Percentiles rank a stretch among this genome's conserved stretches.
phyloP scores from a whole-genome alignment of 2,113 vertebrate genomes.

The Gasterosteus aculeatus region DNA sequence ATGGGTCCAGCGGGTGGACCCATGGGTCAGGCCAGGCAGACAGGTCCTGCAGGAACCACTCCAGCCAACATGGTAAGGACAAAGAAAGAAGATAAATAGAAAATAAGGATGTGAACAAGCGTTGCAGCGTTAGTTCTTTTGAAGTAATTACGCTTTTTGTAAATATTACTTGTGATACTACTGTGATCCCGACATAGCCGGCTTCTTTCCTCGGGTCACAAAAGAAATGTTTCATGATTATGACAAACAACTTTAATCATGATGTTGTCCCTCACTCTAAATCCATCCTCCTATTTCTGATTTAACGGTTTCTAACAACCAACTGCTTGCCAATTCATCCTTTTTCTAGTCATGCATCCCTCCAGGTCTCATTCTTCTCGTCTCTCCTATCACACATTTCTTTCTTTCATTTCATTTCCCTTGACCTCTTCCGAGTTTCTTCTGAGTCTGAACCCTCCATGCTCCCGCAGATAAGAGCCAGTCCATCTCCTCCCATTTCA shows the following conservation, averaged over 20 bases:
- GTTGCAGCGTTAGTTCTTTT: background rate
- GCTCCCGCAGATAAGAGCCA: constrained; percentile 33
- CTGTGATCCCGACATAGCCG: background rate
- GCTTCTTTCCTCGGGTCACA: background rate
- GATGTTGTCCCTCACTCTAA: background rate
- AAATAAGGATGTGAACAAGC: background rate
- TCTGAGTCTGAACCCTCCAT: background rate
- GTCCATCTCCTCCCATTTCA: constrained; percentile 30
- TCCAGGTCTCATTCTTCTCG: background rate
- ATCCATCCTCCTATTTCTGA: background rate
- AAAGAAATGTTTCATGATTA: background rate
- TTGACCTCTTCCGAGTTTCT: background rate
- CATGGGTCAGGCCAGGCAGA: constrained; percentile 71
- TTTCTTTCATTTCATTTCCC: background rate
- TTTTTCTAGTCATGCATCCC: background rate
- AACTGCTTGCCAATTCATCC: background rate
- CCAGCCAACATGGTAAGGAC: constrained; percentile 80
- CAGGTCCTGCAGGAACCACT: constrained; percentile 66
- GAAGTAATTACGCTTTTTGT: background rate
- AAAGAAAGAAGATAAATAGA: background rate
- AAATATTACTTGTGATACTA: background rate
- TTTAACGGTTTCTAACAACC: background rate
- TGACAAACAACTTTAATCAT: background rate
- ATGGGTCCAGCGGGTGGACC: constrained; percentile 69
- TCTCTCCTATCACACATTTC: background rate